Base-by-base conservation (phyloP, 2,888 invertebrate genomes). In the Craniophora ligustri region DNA sequence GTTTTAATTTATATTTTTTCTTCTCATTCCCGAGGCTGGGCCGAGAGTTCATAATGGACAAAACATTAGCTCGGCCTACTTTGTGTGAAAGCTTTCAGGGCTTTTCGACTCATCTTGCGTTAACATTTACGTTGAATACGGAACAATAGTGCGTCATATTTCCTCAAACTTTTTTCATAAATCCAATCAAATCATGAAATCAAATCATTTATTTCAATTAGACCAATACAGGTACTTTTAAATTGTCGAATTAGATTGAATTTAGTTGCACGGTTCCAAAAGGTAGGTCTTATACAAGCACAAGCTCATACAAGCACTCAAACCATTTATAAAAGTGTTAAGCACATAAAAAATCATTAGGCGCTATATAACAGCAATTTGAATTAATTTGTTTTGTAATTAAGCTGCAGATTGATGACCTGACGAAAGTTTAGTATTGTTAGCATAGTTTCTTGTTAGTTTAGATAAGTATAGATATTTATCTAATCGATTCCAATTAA, bases 21-120 rank as follows among this genome's bases (percentile, higher is more conserved):
- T 62, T 60, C 76, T 82, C 78, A 79, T 78, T 78, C 60, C 66
- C 72, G 72, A 76, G 74, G 67, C 77, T 48, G 77, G 76, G 71
- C 71, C 67, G 82, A 76, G 81, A 78, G 85, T 84, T 87, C 84
- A 85, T 91, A 91, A 92, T 92, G 91, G 87, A 84, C 86, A 81
- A 84, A 88, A 89, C 91, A 92, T 92, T 92, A 91, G 84, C 87
- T 74, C 80, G 80, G 83, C 82, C 86, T 86, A 87, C 88, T 88
- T 87, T 79, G 76, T 73, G 57, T 74, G 81, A 89, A 90, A 90
- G 91, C 91, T 92, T 89, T 91, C 79, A 84, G 86, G 76, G 82
- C 76, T 83, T 85, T 85, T 83, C 81, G 81, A 81, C 84, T 87
- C 85, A 81, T 87, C 85, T 84, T 79, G 78, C 70, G 80, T 79